Evolutionary conservation across 2,888 invertebrate species (phyloP).

Genomic region (Volucella inflata): DNA sequence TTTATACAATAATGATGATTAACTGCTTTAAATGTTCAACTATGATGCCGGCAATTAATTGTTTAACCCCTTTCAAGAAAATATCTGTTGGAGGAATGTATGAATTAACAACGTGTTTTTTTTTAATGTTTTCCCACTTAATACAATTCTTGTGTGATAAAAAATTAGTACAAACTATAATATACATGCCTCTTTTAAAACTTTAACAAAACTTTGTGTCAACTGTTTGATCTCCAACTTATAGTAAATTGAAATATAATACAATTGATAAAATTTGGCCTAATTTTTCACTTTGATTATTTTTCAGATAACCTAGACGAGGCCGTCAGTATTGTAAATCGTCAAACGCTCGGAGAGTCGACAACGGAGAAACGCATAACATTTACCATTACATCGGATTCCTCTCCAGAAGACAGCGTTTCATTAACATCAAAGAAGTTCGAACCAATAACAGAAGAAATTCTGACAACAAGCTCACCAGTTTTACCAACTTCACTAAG

Average conservation of each 20-base stretch:
- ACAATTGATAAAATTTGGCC: background rate
- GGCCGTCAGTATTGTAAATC: conserved; percentile 52
- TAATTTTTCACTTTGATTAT: conserved; percentile 5
- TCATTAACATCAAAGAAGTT: conserved; percentile 80
- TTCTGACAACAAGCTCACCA: conserved; percentile 70
- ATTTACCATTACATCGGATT: conserved; percentile 80
- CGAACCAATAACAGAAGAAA: conserved; percentile 81
- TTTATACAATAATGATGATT: conserved; percentile 6
- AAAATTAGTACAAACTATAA: background rate
- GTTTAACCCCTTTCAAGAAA: conserved; percentile 2
- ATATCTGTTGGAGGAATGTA: conserved; percentile 25
- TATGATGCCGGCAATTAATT: background rate
- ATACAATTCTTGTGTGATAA: background rate
- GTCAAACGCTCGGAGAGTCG: conserved; percentile 44
- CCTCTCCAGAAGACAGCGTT: conserved; percentile 81
- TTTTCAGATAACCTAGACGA: conserved; percentile 66
- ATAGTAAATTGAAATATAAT: background rate
- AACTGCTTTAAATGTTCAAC: conserved; percentile 42
- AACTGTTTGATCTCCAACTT: background rate
- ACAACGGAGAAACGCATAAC: conserved; percentile 80
- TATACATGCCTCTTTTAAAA: background rate
- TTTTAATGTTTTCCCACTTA: background rate
- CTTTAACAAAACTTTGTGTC: conserved; percentile 11
- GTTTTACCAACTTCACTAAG: background rate
- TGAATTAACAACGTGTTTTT: conserved; percentile 24